phyloP scores from a whole-genome alignment of 1,140 invertebrate species.

The Acyrthosiphon pisum region DNA sequence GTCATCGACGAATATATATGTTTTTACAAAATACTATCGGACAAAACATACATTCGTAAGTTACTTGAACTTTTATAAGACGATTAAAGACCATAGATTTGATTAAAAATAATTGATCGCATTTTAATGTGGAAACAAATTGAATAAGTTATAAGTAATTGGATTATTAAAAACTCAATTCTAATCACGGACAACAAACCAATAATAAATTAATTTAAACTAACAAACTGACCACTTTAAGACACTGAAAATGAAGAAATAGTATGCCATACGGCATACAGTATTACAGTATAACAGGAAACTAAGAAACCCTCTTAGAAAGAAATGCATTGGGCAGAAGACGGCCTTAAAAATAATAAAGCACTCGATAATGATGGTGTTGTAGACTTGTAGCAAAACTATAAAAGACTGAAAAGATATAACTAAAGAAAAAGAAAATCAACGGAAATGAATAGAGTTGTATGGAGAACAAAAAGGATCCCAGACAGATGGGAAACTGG shows the following conservation, averaged over 20 bases:
- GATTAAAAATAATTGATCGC: too few relatives aligned
- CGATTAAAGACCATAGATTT: too few relatives aligned
- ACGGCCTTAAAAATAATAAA: slow-evolving; percentile 37
- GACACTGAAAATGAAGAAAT: neutral
- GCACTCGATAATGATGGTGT: neutral
- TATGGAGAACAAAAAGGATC: neutral
- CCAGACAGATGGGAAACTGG: neutral
- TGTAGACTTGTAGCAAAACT: neutral
- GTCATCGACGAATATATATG: too few relatives aligned
- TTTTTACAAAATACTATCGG: too few relatives aligned
- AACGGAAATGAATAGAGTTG: neutral
- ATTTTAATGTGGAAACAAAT: too few relatives aligned
- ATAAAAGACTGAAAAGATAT: neutral
- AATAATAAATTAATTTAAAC: too few relatives aligned
- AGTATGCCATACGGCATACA: too few relatives aligned
- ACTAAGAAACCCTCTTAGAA: neutral
- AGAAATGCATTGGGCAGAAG: neutral
- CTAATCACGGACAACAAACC: too few relatives aligned
- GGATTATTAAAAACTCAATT: too few relatives aligned
- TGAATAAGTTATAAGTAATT: too few relatives aligned
- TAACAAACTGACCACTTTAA: neutral
- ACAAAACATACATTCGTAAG: too few relatives aligned
- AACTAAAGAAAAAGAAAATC: neutral
- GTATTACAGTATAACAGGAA: neutral
- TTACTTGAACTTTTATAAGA: too few relatives aligned